These are phyloP conservation scores for Drosophila maculinotata DNA, from an alignment of 2,888 invertebrate species.

Conservation along the genomic window DNA sequence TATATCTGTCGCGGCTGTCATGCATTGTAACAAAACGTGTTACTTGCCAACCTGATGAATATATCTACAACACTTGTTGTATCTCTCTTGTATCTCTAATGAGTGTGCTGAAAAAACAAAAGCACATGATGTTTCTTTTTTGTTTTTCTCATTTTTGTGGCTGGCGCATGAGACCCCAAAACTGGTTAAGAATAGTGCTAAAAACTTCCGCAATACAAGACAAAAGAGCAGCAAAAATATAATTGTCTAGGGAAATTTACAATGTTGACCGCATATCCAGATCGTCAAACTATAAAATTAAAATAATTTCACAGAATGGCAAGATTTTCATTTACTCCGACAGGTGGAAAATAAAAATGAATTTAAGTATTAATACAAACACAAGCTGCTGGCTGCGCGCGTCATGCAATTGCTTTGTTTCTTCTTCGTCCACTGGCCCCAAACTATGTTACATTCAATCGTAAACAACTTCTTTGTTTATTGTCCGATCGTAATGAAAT, in stretches of 20 bases:
- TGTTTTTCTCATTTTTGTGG: background rate
- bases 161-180: slow-evolving; percentile 27
- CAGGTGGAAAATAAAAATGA: background rate
- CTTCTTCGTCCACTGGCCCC: too few species aligned
- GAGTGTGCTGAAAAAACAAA: slow-evolving; percentile 35
- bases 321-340: too few species aligned
- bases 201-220: slow-evolving; percentile 6
- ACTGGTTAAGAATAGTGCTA: slow-evolving; percentile 39
- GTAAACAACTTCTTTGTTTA: too few species aligned
- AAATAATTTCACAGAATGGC: background rate
- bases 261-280: slow-evolving; percentile 1
- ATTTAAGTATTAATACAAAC: too few species aligned
- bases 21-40: slow-evolving; percentile 41
- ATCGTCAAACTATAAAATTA: slow-evolving; percentile 3
- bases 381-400: too few species aligned
- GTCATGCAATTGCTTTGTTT: too few species aligned
- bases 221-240: background rate
- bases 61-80: slow-evolving; percentile 9
- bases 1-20: slow-evolving; percentile 14
- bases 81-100: slow-evolving; percentile 25
- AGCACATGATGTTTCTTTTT: slow-evolving; percentile 17
- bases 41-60: slow-evolving; percentile 14
- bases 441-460: too few species aligned
- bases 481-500: too few species aligned
- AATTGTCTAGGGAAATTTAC: slow-evolving; percentile 6